Percentiles rank a stretch among this genome's conserved stretches.
These are phyloP conservation scores for Mesoclemmys tuberculata DNA, from an alignment of 2,113 vertebrate species.

Conservation along the genomic window DNA sequence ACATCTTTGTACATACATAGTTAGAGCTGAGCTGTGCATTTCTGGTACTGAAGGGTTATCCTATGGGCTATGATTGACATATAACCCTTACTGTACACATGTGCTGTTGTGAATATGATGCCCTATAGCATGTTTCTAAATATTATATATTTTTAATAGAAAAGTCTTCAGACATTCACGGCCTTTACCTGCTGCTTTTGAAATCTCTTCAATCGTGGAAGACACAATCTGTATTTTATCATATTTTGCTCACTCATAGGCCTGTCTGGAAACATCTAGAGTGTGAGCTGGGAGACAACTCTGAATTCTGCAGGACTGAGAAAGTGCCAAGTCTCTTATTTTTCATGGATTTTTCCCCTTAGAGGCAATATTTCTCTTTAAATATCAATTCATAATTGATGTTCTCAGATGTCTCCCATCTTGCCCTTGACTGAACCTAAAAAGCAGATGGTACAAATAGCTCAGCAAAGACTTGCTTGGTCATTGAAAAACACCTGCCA, in stretches of 20 bases:
- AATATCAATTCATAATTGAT: slow-evolving; percentile 19
- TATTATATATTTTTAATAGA: neutral
- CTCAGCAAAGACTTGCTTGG: neutral
- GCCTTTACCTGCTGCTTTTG: neutral
- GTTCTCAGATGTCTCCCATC: neutral
- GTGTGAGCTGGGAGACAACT: neutral
- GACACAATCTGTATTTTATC: neutral
- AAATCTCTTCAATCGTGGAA: neutral
- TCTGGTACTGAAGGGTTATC: neutral
- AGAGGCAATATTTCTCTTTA: slow-evolving; percentile 5
- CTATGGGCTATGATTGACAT: rapidly evolving
- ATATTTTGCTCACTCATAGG: neutral
- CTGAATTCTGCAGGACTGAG: neutral
- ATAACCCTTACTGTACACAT: neutral
- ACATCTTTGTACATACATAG: neutral
- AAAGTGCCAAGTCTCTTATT: neutral
- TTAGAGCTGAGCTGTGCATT: neutral
- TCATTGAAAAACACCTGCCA: neutral
- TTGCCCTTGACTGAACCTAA: slow-evolving; percentile 14
- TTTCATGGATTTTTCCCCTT: neutral
- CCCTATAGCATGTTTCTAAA: neutral
- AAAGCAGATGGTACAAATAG: slow-evolving; percentile 12
- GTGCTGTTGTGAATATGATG: neutral
- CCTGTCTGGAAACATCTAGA: neutral
- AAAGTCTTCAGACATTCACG: neutral